Conservation (phyloP, 2,888 invertebrate genomes). For the Thumatha senex region DNA sequence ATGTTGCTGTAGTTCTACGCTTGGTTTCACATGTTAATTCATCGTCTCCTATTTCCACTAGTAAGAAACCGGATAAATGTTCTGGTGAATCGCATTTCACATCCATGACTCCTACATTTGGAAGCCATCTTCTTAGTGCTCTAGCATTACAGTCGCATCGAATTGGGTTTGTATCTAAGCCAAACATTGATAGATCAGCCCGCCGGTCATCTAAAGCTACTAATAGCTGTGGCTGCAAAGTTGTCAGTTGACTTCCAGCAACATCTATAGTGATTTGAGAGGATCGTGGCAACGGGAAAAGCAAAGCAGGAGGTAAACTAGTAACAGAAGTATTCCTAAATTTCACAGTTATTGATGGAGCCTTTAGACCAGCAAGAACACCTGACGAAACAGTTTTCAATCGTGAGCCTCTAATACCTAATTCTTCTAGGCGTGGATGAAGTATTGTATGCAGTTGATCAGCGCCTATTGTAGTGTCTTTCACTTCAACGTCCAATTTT, state of each 20-base stretch:
- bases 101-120: conserved; percentile 84
- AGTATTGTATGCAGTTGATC: conserved; percentile 91
- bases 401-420: conserved; percentile 89
- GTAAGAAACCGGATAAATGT: conserved; percentile 86
- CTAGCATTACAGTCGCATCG: conserved; percentile 93
- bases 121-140: conserved; percentile 91
- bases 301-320: conserved; percentile 90
- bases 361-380: conserved; percentile 91
- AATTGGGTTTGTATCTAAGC: conserved; percentile 91
- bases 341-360: conserved; percentile 87
- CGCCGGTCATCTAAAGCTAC: conserved; percentile 92
- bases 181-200: conserved; percentile 88
- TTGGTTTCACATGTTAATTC: conserved; percentile 90
- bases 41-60: conserved; percentile 91
- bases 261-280: conserved; percentile 91
- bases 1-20: conserved; percentile 77
- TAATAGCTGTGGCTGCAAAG: conserved; percentile 90
- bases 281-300: conserved; percentile 94
- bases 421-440: conserved; percentile 89
- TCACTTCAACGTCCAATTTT: conserved; percentile 92
- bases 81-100: conserved; percentile 87
- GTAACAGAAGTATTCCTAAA: conserved; percentile 92
- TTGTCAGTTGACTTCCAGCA: conserved; percentile 89
- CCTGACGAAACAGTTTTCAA: conserved; percentile 91
- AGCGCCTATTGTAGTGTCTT: conserved; percentile 91